Base-by-base conservation (phyloP, 1,140 invertebrate genomes). In the Neelides sp. region DNA sequence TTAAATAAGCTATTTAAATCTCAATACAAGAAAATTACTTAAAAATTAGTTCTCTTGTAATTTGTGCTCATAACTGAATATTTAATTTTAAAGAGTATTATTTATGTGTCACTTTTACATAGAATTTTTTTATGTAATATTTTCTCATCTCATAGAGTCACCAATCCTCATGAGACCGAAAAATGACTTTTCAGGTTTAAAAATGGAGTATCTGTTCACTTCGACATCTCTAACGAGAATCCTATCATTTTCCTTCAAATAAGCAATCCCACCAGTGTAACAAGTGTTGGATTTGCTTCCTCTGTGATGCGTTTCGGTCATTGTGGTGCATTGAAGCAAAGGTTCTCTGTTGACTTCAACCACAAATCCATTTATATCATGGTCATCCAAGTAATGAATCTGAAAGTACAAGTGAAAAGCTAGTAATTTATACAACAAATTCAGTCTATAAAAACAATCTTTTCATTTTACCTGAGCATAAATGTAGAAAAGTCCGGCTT, bases 131-230 rank as follows among this genome's bases (percentile, higher is more conserved):
- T n/a, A n/a, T n/a, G n/a, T n/a, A n/a, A n/a, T n/a, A n/a, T n/a
- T n/a, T n/a, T n/a, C n/a, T n/a, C n/a, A n/a, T n/a, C n/a, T n/a
- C n/a, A n/a, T n/a, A n/a, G n/a, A n/a, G n/a, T 78, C 75, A n/a
- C 74, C 73, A n/a, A 83, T 65, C 68, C 82, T 83, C 30, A 83
- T 72, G 4, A 83, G 71, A 27, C 83, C 83, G 62, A 85, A 84
- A 69, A 83, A 85, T 58, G 82, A 85, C 63, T 84, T 83, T 41
- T 77, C 76, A 13, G 75, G 72, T 59, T 82, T 73, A 63, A 85
- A 78, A 13, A 84, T 66, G 0, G 78, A 78, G 62, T 78, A 79
- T 44, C 80, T 71, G 47, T 78, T 73, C 4, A 73, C 70, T 30
- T 77, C 77, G 3, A 82, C 72, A 57, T 85, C 83, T 46, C 74